Percentiles rank a stretch among this genome's conserved stretches.
Conservation (phyloP, 2,113 vertebrate genomes). For the Baryphthengus martii region DNA sequence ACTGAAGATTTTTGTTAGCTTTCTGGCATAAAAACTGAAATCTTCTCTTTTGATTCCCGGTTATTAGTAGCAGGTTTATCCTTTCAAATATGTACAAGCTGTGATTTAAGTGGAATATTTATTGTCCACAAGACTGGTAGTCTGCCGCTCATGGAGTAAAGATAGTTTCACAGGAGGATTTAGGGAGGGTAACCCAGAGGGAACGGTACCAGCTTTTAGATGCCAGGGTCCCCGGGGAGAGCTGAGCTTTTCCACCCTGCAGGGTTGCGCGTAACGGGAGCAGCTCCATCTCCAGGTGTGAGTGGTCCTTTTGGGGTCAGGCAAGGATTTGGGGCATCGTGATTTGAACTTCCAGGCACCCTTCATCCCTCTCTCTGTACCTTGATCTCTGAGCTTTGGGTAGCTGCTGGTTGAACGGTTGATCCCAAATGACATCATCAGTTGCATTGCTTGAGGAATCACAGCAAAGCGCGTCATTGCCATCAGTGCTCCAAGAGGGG, state of each 20-base stretch:
- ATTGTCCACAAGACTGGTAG: background rate
- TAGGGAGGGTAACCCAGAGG: background rate
- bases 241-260: background rate
- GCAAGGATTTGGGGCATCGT: background rate
- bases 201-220: background rate
- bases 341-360: background rate
- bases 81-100: conserved; percentile 5
- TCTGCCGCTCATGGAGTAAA: background rate
- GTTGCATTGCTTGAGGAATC: background rate
- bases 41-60: conserved; percentile 26
- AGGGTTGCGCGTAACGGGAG: background rate
- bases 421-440: background rate
- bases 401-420: background rate
- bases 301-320: background rate
- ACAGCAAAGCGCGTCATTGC: background rate
- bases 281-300: background rate
- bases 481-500: background rate
- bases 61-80: conserved; percentile 51
- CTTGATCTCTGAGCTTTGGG: background rate
- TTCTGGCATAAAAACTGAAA: conserved; percentile 43
- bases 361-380: background rate
- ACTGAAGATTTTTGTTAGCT: conserved; percentile 53
- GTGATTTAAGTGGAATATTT: conserved; percentile 38
- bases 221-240: background rate
- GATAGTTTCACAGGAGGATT: background rate